A percentile compares a stretch with the other conserved stretches of the same genome.
Conservation (phyloP, 2,113 vertebrate genomes). For the Saiga tatarica region DNA sequence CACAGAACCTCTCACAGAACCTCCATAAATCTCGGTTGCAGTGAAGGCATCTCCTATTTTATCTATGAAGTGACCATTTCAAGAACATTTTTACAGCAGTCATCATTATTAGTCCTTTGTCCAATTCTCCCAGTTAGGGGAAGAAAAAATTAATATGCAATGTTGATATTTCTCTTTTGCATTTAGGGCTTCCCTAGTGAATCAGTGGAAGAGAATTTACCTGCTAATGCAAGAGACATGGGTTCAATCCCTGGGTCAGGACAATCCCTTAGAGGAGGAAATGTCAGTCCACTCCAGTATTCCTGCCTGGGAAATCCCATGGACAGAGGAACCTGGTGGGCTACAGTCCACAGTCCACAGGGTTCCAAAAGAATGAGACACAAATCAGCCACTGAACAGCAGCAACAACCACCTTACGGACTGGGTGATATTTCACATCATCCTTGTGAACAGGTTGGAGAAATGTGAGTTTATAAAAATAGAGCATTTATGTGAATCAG, state of each 20-base stretch:
- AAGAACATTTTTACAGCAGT: not conserved
- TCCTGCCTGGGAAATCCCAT: not conserved
- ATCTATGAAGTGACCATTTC: not conserved
- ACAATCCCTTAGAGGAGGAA: not conserved
- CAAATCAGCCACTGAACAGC: not conserved
- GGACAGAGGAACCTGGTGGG: not conserved
- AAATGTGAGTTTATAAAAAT: not conserved
- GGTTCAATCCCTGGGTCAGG: not conserved
- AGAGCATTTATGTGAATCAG: not conserved
- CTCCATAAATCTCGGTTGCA: slow-evolving; percentile 42
- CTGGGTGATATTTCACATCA: not conserved
- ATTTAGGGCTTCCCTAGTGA: not conserved
- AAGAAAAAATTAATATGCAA: not conserved
- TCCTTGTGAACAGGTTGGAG: not conserved
- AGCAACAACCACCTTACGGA: not conserved
- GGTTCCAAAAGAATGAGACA: not conserved
- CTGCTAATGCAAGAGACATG: not conserved
- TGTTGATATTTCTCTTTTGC: slow-evolving; percentile 13
- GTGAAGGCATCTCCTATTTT: not conserved
- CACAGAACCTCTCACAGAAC: not conserved
- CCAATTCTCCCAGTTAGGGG: not conserved
- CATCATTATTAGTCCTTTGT: not conserved
- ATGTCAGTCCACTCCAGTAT: not conserved
- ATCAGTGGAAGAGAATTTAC: not conserved
- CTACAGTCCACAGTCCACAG: not conserved